Conservation (phyloP, 2,797 vertebrate genomes). For the Diglossa cyanea region DNA sequence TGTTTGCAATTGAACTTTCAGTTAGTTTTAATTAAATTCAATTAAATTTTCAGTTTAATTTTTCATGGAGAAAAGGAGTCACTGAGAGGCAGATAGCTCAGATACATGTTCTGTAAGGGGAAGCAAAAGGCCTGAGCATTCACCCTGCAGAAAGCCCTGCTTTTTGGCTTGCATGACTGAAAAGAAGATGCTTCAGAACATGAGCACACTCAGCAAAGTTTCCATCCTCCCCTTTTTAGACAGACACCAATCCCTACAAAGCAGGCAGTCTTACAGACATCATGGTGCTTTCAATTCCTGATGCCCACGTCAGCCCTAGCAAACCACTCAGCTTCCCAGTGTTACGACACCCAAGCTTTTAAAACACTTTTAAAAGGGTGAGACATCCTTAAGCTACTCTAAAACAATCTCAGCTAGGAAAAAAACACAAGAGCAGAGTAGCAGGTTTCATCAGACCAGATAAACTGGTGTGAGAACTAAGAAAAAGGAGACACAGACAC, state of each 20-base stretch:
- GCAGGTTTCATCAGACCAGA: neutral
- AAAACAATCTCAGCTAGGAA: neutral
- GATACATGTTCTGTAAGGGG: fast-evolving
- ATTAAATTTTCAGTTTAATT: too few species aligned
- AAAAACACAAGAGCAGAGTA: neutral
- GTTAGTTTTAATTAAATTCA: neutral
- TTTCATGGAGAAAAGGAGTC: neutral
- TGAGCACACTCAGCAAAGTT: neutral
- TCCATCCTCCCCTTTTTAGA: neutral
- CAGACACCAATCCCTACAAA: neutral
- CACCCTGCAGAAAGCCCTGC: neutral
- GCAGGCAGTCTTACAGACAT: neutral
- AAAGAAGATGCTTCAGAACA: neutral
- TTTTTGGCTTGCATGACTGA: neutral
- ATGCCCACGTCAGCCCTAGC: neutral
- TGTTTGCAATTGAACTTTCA: neutral
- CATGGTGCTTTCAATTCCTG: neutral
- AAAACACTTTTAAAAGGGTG: neutral
- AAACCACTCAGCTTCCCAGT: neutral
- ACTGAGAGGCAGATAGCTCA: neutral
- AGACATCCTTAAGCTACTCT: neutral
- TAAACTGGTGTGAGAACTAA: neutral
- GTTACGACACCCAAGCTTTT: neutral
- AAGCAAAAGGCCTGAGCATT: neutral
- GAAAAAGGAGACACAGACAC: neutral